Evolutionary conservation across 2,888 invertebrate genomes (phyloP), one percentile per base, ranked within the genome.

Genomic region (Marronus borbonicus): DNA sequence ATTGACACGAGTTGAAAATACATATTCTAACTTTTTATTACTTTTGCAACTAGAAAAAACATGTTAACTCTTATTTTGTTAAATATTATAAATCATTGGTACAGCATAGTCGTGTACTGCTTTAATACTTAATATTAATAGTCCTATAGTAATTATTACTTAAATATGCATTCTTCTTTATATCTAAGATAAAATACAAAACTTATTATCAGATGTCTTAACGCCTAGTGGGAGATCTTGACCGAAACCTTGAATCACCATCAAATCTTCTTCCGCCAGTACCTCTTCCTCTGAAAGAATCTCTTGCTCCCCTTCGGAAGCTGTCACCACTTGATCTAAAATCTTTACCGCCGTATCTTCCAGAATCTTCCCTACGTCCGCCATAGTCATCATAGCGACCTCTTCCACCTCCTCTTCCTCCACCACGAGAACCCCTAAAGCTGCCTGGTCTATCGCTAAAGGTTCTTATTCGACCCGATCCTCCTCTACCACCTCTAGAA

Each of bases 401-500:
- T 36, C 85, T 83, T 20, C 83, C 80, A 39, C 84, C 83, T 68
- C 82, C 80, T 49, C 81, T 77, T 68, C 81, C 76, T 66, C 86
- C 84, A 85, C 90, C 90, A 88, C 91, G 89, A 86, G 88, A 87
- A 86, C 88, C 87, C 85, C 85, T 88, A 83, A 87, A 85, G 85
- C 86, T 88, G 24, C 81, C 80, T 5, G 88, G 86, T 85, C 83
- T 82, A 76, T 90, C 85, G 79, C 84, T 82, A 80, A 88, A 88
- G 77, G 90, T 90, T 12, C 86, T 83, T 72, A 85, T 87, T 82
- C 85, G 89, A 69, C 90, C 88, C 62, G 87, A 87, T 86, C 90
- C 87, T 75, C 89, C 87, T 65, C 91, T 89, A 62, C 91, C 89
- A 80, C 92, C 91, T 28, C 92, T 89, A 84, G 91, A 91, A 82